Percentiles rank a stretch among this genome's conserved stretches.
phyloP scores from a whole-genome alignment of 2,888 invertebrate genomes.

The Ochropleura plecta region DNA sequence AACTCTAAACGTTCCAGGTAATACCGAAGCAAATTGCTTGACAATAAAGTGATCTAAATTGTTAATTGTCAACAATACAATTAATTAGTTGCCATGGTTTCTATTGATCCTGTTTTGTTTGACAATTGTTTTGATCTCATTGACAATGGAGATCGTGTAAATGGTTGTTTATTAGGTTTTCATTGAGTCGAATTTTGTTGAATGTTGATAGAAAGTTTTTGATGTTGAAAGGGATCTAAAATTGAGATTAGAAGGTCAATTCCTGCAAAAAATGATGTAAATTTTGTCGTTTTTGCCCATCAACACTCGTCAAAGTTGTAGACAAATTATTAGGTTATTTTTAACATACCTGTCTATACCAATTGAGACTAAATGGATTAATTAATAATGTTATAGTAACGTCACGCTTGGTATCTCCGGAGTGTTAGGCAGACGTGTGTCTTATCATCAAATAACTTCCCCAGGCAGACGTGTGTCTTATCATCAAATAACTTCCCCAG shows the following conservation, averaged over 20 bases:
- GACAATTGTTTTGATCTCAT: conserved; percentile 47
- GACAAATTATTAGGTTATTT: too few relatives aligned
- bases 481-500: too few relatives aligned
- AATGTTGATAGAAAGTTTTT: background rate
- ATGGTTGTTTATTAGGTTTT: conserved; percentile 16
- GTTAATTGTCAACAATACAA: conserved; percentile 51
- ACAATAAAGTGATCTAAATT: conserved; percentile 18
- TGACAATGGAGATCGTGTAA: conserved; percentile 7
- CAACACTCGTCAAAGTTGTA: too few relatives aligned
- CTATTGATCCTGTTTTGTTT: conserved; percentile 39
- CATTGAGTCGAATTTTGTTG: background rate
- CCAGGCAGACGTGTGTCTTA: too few relatives aligned
- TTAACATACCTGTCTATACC: too few relatives aligned
- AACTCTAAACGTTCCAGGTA: background rate
- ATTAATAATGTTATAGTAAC: too few relatives aligned
- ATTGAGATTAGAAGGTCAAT: background rate
- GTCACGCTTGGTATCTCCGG: too few relatives aligned
- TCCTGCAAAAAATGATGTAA: background rate
- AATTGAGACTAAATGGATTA: too few relatives aligned
- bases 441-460: too few relatives aligned
- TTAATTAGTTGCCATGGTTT: conserved; percentile 40
- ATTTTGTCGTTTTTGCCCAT: too few relatives aligned
- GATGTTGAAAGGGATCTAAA: background rate
- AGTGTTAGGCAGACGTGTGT: too few relatives aligned
- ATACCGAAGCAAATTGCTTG: background rate